These are phyloP conservation scores for Sceliomorpha sp. DNA, from an alignment of 2,888 invertebrate species.

Conservation along the genomic window DNA sequence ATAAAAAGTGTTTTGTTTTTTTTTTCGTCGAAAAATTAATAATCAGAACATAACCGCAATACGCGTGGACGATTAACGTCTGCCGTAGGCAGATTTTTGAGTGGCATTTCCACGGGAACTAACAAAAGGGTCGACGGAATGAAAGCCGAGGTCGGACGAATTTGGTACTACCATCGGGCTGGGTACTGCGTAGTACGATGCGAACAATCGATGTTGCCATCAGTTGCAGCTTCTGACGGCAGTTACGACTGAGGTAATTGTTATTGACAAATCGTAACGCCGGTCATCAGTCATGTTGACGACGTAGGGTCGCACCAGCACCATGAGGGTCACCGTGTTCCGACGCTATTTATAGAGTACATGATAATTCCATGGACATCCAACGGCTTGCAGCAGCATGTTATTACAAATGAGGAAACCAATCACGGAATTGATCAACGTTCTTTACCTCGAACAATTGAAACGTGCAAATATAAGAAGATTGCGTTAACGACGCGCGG, in stretches of 20 bases:
- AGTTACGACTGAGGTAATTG: constrained; percentile 72
- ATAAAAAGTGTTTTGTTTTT: constrained; percentile 12
- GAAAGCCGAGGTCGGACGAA: constrained; percentile 39
- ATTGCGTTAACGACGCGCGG: no score
- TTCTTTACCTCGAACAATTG: constrained; percentile 47
- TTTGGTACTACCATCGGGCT: constrained; percentile 37
- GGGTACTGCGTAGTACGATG: constrained; percentile 46
- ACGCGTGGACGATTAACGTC: constrained; percentile 39
- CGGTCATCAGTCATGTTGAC: constrained; percentile 74
- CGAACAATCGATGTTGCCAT: constrained; percentile 75
- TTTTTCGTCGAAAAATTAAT: constrained; percentile 20
- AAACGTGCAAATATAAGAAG: no score
- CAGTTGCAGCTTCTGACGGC: constrained; percentile 73
- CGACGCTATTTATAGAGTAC: constrained; percentile 55
- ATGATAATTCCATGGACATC: constrained; percentile 54
- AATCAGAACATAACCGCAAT: constrained; percentile 20
- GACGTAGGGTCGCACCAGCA: constrained; percentile 46
- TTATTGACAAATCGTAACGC: constrained; percentile 78
- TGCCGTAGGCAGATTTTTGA: constrained; percentile 58
- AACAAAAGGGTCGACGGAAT: constrained; percentile 36
- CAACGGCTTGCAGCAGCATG: constrained; percentile 35
- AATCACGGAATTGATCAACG: constrained; percentile 45
- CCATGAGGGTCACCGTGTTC: constrained; percentile 44
- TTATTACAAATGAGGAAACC: constrained; percentile 54
- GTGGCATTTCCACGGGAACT: constrained; percentile 43